A percentile compares a stretch with the other conserved stretches of the same genome.
Conservation (phyloP, 2,113 vertebrate species). For the Megalops atlanticus region DNA sequence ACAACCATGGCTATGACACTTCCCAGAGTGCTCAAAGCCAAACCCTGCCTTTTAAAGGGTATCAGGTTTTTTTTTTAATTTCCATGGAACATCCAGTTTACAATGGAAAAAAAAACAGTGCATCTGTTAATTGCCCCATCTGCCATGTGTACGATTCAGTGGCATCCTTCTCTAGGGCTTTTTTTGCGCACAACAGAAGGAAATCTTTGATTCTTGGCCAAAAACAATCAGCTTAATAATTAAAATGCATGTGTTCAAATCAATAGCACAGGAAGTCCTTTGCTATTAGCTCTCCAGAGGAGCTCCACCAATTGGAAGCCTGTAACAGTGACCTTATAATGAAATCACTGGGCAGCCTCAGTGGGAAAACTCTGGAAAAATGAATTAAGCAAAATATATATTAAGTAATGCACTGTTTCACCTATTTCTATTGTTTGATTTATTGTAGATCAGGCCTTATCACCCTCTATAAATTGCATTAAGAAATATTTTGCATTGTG, state of each 20-base stretch:
- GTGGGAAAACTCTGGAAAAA: not conserved
- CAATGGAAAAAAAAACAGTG: not conserved
- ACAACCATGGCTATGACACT: not conserved
- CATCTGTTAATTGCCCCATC: slow-evolving; percentile 19
- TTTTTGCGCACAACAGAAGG: not conserved
- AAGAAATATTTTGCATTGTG: not conserved
- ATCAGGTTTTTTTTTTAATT: not conserved
- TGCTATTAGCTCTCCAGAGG: not conserved
- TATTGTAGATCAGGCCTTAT: not conserved
- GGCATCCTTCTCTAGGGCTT: slow-evolving; percentile 6
- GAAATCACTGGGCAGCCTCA: not conserved
- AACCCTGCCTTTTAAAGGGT: not conserved
- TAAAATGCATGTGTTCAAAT: not conserved
- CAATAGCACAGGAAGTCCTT: not conserved
- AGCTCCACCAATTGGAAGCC: not conserved
- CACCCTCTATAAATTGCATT: not conserved
- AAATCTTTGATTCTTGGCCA: slow-evolving; percentile 4
- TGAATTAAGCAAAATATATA: not conserved
- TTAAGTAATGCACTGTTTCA: no score
- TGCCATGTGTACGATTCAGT: slow-evolving; percentile 7
- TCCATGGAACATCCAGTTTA: not conserved
- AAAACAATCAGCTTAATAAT: slow-evolving; percentile 14
- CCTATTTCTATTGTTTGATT: no score
- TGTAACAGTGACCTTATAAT: not conserved
- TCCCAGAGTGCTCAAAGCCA: not conserved